Base-by-base conservation (phyloP, 2,888 invertebrate species). In the Stramonita haemastoma region DNA sequence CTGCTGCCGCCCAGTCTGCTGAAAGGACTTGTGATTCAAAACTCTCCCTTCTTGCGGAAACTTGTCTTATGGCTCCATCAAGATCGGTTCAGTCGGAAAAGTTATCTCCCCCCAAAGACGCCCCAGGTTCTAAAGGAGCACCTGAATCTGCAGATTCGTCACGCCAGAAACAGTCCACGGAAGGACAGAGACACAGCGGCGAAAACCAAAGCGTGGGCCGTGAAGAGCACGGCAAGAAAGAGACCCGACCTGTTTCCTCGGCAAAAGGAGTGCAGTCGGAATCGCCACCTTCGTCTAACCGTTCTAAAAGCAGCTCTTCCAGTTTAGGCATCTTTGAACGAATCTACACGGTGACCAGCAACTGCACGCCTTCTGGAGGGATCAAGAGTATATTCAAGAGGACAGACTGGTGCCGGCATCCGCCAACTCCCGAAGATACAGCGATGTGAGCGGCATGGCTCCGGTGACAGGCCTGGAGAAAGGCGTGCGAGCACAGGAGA, bases 371-470 rank as follows among this genome's bases (percentile, higher is more conserved):
- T 15, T 46, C 66, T 13, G 89, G 89, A 4, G 89, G 89, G 15
- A 89, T 89, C 77, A 89, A 89, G 66, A 89, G 85, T 46, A 89
- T 89, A 1, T 89, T 89, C 46, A 89, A 89, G 46, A 89, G 36
- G 6, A 83, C 89, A 0, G 83, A 66, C 57, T n/a, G 32, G 70
- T 89, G 19, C 70, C 89, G 15, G 70, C 89, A 29, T 15, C n/a
- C 15, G 46, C 32, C 34, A 70, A 17, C 57, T 19, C 83, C 89
- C 85, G 89, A 46, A 84, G 89, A 17, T 56, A 70, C 85, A 89
- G 89, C 36, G 73, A 87, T 46, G 87, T 85, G 34, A 83, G 66
- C n/a, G 81, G 88, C 83, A 34, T 57, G 26, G 32, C 66, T 81
- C 34, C 66, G 0, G 60, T 32, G 70, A 22, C 22, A 0, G 34